Conservation (phyloP, 2,797 vertebrate genomes). For the Labroides dimidiatus region DNA sequence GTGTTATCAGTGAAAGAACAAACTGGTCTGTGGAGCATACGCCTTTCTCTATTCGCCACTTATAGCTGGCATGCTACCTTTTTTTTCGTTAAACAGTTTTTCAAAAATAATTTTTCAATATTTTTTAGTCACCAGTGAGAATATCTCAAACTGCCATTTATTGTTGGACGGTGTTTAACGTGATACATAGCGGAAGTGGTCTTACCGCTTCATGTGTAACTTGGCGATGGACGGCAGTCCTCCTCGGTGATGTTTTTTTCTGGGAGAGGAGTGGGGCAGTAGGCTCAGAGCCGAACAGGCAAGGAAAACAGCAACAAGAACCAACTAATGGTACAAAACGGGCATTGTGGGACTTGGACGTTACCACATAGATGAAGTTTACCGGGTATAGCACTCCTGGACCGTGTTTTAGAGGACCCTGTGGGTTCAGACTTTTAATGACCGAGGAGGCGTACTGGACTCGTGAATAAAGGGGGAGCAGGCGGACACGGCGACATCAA, state of each 20-base stretch:
- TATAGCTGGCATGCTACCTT: no score
- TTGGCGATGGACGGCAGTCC: slow-evolving; percentile 10
- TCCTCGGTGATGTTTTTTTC: slow-evolving; percentile 29
- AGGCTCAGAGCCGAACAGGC: slow-evolving; percentile 13
- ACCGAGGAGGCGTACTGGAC: slow-evolving; percentile 30
- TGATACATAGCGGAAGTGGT: slow-evolving; percentile 30
- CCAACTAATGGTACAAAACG: slow-evolving; percentile 6
- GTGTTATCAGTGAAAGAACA: no score
- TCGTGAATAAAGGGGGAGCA: slow-evolving; percentile 27
- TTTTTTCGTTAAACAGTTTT: no score
- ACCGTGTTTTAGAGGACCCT: slow-evolving; percentile 10
- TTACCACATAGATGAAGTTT: slow-evolving; percentile 13
- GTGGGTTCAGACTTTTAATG: slow-evolving; percentile 44
- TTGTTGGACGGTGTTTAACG: no score
- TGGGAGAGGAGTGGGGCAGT: slow-evolving; percentile 57
- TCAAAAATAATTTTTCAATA: no score
- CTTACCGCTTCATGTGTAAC: not conserved
- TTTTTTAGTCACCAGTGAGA: no score
- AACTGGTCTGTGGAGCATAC: no score
- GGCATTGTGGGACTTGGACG: slow-evolving; percentile 14
- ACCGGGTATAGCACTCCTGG: not conserved
- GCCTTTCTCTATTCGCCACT: no score
- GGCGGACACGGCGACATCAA: slow-evolving; percentile 28
- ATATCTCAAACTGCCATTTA: no score
- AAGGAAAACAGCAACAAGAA: slow-evolving; percentile 36